Evolutionary conservation across 2,888 invertebrate genomes (phyloP), one percentile per base, ranked within the genome.

Genomic region (Microctonus brassicae): DNA sequence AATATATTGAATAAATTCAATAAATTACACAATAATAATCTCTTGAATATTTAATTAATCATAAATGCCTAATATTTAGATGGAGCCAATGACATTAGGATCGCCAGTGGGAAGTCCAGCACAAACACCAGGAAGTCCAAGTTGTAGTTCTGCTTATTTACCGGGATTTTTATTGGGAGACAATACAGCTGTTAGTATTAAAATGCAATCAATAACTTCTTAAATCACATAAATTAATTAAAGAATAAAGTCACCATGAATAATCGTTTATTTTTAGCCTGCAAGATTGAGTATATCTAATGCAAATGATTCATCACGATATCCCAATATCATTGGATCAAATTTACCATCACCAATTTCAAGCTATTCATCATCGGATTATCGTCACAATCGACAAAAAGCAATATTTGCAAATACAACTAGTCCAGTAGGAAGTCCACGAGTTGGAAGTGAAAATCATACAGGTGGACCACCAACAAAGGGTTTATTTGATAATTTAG

Each of bases 71-170:
- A n/a, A n/a, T 17, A 3, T 4, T 20, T 33, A 88, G 86, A 95
- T 95, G 94, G 95, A 95, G 86, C 95, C 95, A 63, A 95, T 95
- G 95, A 90, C 92, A 67, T 88, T 95, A 77, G 95, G 95, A 74
- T 89, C 89, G 34, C 89, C 89, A 0, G 84, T 86, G n/a, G 86
- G 85, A 42, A 95, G 94, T 85, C 93, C 94, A 1, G 91, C 92
- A 64, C 92, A 93, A 79, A 93, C 93, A 77, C 93, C 94, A n/a
- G 86, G 88, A 13, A 83, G 92, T 20, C 91, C 92, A 26, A 91
- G 91, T 76, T 89, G 90, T 42, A 91, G 91, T 80, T 92, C 92
- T 39, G 91, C 92, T 60, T 95, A 93, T 88, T 89, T 95, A 80
- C 95, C 95, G 61, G 91, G 93, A 73, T 95, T 93, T 86, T 89